A percentile compares a stretch with the other conserved stretches of the same genome.
Conservation (phyloP, 2,113 vertebrate genomes). For the Phycodurus eques region DNA sequence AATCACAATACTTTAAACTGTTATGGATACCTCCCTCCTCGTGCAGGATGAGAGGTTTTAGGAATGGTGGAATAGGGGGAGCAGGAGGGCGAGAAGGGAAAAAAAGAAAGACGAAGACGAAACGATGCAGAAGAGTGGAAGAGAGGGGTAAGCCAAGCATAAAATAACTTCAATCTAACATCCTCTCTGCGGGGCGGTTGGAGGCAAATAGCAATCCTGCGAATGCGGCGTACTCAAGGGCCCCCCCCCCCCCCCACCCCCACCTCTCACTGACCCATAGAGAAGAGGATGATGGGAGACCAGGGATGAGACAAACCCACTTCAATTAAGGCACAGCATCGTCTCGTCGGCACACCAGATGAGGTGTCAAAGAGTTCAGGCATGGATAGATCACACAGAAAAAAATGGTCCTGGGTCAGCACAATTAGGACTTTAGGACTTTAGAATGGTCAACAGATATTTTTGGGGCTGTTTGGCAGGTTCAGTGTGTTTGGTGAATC, state of each 20-base stretch:
- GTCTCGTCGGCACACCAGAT: constrained; percentile 70
- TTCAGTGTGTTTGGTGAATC: constrained; percentile 6
- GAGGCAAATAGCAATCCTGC: constrained; percentile 73
- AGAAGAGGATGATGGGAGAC: constrained; percentile 71
- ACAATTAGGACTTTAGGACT: constrained; percentile 54
- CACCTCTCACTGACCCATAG: constrained; percentile 72
- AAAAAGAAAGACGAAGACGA: constrained; percentile 56
- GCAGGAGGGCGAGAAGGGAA: constrained; percentile 49
- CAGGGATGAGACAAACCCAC: constrained; percentile 72
- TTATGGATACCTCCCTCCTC: constrained; percentile 59
- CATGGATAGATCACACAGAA: constrained; percentile 58
- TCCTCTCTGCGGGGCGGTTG: constrained; percentile 66
- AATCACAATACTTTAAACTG: constrained; percentile 55
- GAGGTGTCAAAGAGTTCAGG: constrained; percentile 76
- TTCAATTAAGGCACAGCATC: constrained; percentile 75
- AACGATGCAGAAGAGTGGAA: constrained; percentile 78
- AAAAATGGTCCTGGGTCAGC: constrained; percentile 63
- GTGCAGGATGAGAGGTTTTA: constrained; percentile 71
- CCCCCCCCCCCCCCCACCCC: constrained; percentile 42
- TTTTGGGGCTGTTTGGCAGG: constrained; percentile 13
- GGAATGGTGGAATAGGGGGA: constrained; percentile 60
- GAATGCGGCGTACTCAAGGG: constrained; percentile 62
- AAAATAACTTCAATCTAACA: constrained; percentile 77
- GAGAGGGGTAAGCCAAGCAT: constrained; percentile 74
- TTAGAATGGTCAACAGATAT: constrained; percentile 26